Base-by-base conservation (phyloP, 2,888 invertebrate species). In the Oegoconia quadripuncta region DNA sequence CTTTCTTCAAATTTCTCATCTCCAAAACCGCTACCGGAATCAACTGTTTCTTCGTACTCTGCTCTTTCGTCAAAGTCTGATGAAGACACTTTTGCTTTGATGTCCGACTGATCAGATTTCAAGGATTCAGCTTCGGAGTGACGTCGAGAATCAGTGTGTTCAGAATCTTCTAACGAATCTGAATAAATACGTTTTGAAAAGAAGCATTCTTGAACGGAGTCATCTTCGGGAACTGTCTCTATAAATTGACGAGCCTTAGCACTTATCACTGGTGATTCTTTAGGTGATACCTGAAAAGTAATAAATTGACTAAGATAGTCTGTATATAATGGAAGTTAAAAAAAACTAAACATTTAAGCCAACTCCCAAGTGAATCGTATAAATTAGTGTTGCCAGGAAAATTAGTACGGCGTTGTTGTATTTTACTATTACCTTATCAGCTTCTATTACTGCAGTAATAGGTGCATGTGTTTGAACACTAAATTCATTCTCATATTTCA, bases 181-280 rank as follows among this genome's bases (percentile, higher is more conserved):
- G 88, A 88, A 41, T 88, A 88, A 29, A 88, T 88, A 13, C 88
- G 72, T 55, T 88, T 88, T 0, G 88, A 88, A 48, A 88, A 88
- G 64, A 88, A 88, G 39, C 88, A 88, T 64, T 88, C 88, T 58
- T 88, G 88, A 5, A 88, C 88, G 3, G 88, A 88, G 52, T 88
- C 88, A 55, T 88, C 88, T 68, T 88, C 88, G 3, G 88, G 88
- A n/a, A 88, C 88, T 5, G 88, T 88, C 56, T 88, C 88, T 45
- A 88, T 88, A 45, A 88, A 88, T 43, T 88, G 88, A 1, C 88
- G 72, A 12, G 88, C 88, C 53, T 88, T 88, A 8, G 88, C 86
- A 50, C 88, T 88, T 22, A 88, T 88, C 0, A 86, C 81, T 27
- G 87, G 86, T 1, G 87, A 87, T 46, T 87, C 88, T 61, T 86